Conservation (phyloP, 1,140 invertebrate genomes). For the Drosophila seguyi region DNA sequence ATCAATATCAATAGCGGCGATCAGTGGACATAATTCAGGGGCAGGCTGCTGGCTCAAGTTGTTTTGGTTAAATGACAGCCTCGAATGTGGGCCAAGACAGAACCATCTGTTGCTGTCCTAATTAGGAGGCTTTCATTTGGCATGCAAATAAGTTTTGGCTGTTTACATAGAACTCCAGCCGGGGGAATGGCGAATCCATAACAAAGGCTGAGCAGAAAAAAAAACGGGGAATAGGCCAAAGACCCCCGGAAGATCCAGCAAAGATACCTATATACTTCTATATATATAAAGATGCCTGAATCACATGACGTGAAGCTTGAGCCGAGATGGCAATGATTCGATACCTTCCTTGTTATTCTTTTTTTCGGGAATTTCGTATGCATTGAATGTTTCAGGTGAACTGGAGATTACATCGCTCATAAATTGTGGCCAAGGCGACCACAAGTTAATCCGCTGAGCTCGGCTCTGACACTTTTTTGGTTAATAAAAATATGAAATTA, state of each 20-base stretch:
- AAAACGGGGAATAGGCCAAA: slow-evolving; percentile 47
- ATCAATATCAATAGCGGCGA: slow-evolving; percentile 16
- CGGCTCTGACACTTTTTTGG: slow-evolving; percentile 46
- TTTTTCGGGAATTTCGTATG: slow-evolving; percentile 32
- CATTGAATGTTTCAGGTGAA: slow-evolving; percentile 37
- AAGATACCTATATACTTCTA: slow-evolving; percentile 9
- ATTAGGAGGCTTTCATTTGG: slow-evolving; percentile 58
- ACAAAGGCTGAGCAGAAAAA: slow-evolving; percentile 25
- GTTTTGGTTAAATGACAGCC: slow-evolving; percentile 7
- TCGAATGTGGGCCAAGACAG: slow-evolving; percentile 46
- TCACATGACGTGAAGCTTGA: slow-evolving; percentile 29
- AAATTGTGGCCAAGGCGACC: slow-evolving; percentile 47
- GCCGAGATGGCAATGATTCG: slow-evolving; percentile 25
- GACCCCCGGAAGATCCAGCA: slow-evolving; percentile 37
- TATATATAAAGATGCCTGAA: slow-evolving; percentile 19
- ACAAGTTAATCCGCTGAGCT: slow-evolving; percentile 7
- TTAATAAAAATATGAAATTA: slow-evolving; percentile 78
- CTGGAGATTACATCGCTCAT: slow-evolving; percentile 52
- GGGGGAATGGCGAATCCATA: slow-evolving; percentile 42
- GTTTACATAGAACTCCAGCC: slow-evolving; percentile 39
- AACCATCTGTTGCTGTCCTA: slow-evolving; percentile 27
- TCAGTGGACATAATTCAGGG: slow-evolving; percentile 65
- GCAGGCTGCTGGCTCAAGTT: slow-evolving; percentile 47
- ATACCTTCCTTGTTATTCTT: slow-evolving; percentile 10
- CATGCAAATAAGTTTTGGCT: slow-evolving; percentile 50